These are phyloP conservation scores for Rhadinocentrus ornatus DNA, from an alignment of 2,797 vertebrate species.

Conservation along the genomic window DNA sequence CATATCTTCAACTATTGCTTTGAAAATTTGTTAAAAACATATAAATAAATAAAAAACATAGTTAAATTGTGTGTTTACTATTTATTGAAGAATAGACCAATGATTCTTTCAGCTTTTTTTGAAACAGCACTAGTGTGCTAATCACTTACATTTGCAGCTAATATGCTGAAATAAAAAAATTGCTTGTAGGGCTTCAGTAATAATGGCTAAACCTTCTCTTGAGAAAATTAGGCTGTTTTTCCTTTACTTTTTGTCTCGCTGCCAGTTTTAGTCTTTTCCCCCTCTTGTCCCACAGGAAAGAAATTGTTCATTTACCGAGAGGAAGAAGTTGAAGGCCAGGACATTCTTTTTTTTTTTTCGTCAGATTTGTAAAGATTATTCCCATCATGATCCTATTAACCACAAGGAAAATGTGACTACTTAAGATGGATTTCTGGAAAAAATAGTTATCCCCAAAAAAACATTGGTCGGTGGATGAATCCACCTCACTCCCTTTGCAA, in stretches of 20 bases:
- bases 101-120: background rate
- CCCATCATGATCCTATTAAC: constrained; percentile 88
- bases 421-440: constrained; percentile 88
- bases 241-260: constrained; percentile 63
- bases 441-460: constrained; percentile 78
- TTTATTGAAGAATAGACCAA: background rate
- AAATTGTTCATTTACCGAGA: constrained; percentile 85
- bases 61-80: background rate
- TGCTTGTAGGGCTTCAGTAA: constrained; percentile 25
- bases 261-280: constrained; percentile 61
- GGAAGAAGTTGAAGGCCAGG: constrained; percentile 86
- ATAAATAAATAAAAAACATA: background rate
- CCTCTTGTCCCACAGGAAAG: constrained; percentile 82
- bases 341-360: constrained; percentile 83
- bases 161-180: constrained; percentile 25
- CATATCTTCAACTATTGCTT: constrained; percentile 25
- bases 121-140: background rate
- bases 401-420: constrained; percentile 84
- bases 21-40: constrained; percentile 4
- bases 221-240: constrained; percentile 76
- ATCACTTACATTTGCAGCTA: constrained; percentile 10
- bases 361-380: constrained; percentile 88
- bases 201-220: constrained; percentile 61
- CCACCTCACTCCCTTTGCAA: constrained; percentile 57
- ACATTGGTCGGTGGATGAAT: constrained; percentile 70